Evolutionary conservation across 2,888 invertebrate genomes (phyloP), one percentile per base, ranked within the genome.

Genomic region (Incurvaria masculella): DNA sequence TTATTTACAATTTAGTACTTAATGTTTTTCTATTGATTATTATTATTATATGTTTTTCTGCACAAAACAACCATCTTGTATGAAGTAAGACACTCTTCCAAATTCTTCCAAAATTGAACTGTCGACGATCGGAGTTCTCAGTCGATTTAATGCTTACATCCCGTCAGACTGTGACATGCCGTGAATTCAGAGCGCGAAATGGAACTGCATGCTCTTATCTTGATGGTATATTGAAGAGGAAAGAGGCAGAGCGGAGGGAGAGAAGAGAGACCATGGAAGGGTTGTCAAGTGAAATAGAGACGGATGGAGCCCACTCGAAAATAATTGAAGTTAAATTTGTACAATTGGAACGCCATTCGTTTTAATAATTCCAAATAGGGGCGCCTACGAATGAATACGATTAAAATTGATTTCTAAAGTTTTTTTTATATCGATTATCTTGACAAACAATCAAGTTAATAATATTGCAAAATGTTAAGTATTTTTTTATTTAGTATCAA

Each of bases 311-410:
- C 70, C 70, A 69, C 73, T 76, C 74, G 66, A 75, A 69, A 72
- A 71, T 76, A 76, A 76, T 78, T 74, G 71, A 75, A 75, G 71
- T 73, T 72, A 74, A 76, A 76, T 75, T 75, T 74, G 72, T 71
- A 69, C 69, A 69, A 33, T 33, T 4, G 33, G 14, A 14, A 8
- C 33, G 33, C 33, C 14, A 33, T 33, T 33, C 33, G 33, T 33
- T 33, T 33, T 33, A 33, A 33, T 33, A 33, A 23, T 33, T 33
- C 33, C 11, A 11, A 4, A 33, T 33, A n/a, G 33, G 14, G 33
- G 33, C 33, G 11, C 33, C 33, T 33, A 14, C 33, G 4, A 33
- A 14, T 33, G 33, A 4, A 14, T n/a, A n/a, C n/a, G n/a, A n/a
- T 33, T 33, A 14, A 33, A 33, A 33, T 33, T 33, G 33, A n/a